phyloP scores from a whole-genome alignment of 2,113 vertebrate genomes.

The Carassius gibelio region DNA sequence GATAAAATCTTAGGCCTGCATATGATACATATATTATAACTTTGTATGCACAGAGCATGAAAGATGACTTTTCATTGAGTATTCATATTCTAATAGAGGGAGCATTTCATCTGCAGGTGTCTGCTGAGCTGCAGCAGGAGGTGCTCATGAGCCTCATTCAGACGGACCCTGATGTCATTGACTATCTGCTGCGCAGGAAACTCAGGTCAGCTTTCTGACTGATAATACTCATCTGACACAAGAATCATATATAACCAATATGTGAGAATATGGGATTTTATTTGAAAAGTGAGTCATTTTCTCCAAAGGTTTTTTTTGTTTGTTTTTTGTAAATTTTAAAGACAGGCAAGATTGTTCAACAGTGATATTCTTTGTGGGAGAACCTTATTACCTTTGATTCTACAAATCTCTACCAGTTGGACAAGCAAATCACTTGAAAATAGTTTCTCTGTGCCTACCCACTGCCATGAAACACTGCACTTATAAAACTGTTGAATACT shows the following conservation, averaged over 20 bases:
- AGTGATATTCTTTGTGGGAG: background rate
- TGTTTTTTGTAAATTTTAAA: background rate
- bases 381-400: background rate
- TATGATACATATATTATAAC: background rate
- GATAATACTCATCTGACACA: background rate
- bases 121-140: conserved; percentile 83
- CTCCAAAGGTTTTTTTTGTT: background rate
- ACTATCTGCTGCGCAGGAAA: conserved; percentile 87
- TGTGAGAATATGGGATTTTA: background rate
- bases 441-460: background rate
- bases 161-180: conserved; percentile 89
- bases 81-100: background rate
- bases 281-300: background rate
- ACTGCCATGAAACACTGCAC: background rate
- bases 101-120: conserved; percentile 75
- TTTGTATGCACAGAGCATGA: too few species aligned
- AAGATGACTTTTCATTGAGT: background rate
- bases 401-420: background rate
- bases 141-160: conserved; percentile 88
- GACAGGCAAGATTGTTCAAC: background rate
- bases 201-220: conserved; percentile 69
- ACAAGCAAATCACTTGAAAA: background rate
- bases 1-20: background rate
- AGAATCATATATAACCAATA: background rate
- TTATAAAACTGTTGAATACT: background rate